phyloP scores from a whole-genome alignment of 1,140 invertebrate species.

The Drosophila asahinai region DNA sequence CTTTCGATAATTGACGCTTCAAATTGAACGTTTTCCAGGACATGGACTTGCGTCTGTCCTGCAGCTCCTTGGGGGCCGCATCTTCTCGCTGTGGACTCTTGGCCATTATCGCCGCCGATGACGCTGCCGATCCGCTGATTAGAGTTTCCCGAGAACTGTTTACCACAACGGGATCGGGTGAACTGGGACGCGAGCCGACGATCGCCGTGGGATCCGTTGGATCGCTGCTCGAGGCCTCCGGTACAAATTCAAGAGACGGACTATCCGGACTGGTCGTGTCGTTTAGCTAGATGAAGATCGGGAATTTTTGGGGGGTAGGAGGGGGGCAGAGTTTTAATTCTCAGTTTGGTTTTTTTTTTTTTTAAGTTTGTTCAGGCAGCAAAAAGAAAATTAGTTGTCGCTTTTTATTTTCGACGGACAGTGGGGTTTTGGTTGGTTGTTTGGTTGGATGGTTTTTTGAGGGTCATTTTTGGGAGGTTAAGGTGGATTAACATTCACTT shows the following conservation, averaged over 20 bases:
- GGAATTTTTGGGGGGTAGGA: conserved; percentile 39
- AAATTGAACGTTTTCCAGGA: conserved; percentile 91
- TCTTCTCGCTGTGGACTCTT: conserved; percentile 78
- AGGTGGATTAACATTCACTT: conserved; percentile 31
- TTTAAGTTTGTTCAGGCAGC: conserved; percentile 17
- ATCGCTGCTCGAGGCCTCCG: conserved; percentile 55
- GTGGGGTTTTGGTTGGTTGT: conserved; percentile 1
- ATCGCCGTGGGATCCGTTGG: conserved; percentile 8
- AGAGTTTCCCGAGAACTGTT: conserved; percentile 62
- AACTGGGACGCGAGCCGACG: conserved; percentile 60
- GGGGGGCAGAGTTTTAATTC: conserved; percentile 51
- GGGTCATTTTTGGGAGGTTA: conserved; percentile 6
- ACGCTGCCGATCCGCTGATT: conserved; percentile 31
- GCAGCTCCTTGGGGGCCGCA: conserved; percentile 61
- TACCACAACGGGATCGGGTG: conserved; percentile 59
- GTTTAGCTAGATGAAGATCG: conserved; percentile 77
- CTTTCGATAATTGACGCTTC: conserved; percentile 92
- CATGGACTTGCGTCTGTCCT: conserved; percentile 86
- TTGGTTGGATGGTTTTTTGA: conserved; percentile 2
- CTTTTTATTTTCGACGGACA: conserved; percentile 12
- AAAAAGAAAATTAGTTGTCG: conserved; percentile 43
- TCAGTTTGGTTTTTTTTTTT: conserved; percentile 29
- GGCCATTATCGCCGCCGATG: conserved; percentile 49
- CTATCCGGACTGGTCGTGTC: conserved; percentile 82
- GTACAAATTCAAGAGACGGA: conserved; percentile 79